phyloP scores from a whole-genome alignment of 2,888 invertebrate genomes.

The Ichneumon xanthorius region DNA sequence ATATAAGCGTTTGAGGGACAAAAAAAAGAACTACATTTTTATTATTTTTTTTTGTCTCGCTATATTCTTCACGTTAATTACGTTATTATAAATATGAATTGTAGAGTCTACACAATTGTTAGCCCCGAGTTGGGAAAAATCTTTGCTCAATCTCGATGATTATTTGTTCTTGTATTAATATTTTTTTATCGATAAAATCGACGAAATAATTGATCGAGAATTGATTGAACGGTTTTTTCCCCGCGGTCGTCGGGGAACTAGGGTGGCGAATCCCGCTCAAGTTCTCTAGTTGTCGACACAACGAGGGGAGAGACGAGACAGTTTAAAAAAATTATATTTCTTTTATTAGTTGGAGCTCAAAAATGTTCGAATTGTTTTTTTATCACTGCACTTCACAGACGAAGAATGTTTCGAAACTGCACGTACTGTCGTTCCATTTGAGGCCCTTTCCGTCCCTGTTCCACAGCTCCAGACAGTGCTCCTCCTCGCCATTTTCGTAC shows the following conservation, averaged over 20 bases:
- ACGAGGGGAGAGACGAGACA: background rate
- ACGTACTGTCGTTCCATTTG: slow-evolving; percentile 97
- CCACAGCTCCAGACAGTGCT: slow-evolving; percentile 96
- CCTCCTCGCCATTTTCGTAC: slow-evolving; percentile 96
- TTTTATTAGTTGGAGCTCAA: background rate
- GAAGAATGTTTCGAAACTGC: slow-evolving; percentile 96
- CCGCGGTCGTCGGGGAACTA: background rate
- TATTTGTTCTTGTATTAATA: background rate
- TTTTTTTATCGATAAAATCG: background rate
- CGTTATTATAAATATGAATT: slow-evolving; percentile 32
- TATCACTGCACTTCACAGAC: slow-evolving; percentile 92
- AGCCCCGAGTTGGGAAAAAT: slow-evolving; percentile 14
- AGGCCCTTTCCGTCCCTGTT: slow-evolving; percentile 96
- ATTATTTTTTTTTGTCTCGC: background rate
- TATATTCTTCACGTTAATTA: background rate
- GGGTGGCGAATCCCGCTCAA: background rate
- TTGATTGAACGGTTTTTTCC: slow-evolving; percentile 14
- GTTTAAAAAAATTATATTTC: background rate
- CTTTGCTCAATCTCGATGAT: slow-evolving; percentile 36
- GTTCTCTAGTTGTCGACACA: slow-evolving; percentile 12
- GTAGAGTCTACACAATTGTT: slow-evolving; percentile 26
- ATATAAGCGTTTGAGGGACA: background rate
- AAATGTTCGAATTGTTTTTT: slow-evolving; percentile 32
- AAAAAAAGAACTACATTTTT: slow-evolving; percentile 2
- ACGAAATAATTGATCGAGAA: slow-evolving; percentile 29